Evolutionary conservation across 2,888 invertebrate species (phyloP), one percentile per base, ranked within the genome.

Genomic region (Eumacrocentrus americanus): DNA sequence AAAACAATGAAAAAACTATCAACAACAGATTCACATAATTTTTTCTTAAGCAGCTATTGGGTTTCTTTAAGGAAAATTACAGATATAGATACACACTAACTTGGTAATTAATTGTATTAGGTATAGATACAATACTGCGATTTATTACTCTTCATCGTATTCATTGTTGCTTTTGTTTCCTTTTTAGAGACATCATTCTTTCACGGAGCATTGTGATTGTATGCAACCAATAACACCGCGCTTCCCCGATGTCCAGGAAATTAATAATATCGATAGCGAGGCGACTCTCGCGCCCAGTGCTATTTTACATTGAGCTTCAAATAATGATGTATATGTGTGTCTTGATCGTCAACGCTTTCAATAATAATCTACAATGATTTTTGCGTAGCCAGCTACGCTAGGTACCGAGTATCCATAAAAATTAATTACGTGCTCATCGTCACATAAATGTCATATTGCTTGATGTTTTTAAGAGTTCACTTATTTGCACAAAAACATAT

Each of bases 331-430:
- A 6, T 44, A 9, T 14, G 3, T 35, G 9, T 52, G 34, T 35
- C n/a, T 42, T 9, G 9, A 35, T 57, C 18, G 16, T 23, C 20
- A 29, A 23, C 23, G 16, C 25, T 53, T 63, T 47, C n/a, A n/a
- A 48, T 38, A 61, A 51, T 58, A 37, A 51, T 51, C 42, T 63
- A 62, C 55, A 58, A 34, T 42, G 40, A 37, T 22, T 61, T 66
- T 62, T 63, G 67, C 72, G 68, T 72, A 72, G 72, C 69, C 72
- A 69, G 71, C 71, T 71, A 71, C 70, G 70, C 71, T 65, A 65
- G 58, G 61, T 58, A 61, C 61, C 55, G 52, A 61, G 65, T 61
- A 54, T 37, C n/a, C n/a, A 38, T 38, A 40, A 38, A 25, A 58
- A 54, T 40, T 37, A 34, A 53, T 23, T 55, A 46, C 23, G 23